Base-by-base conservation (phyloP, 2,888 invertebrate species). In the Cataglyphis livida region DNA sequence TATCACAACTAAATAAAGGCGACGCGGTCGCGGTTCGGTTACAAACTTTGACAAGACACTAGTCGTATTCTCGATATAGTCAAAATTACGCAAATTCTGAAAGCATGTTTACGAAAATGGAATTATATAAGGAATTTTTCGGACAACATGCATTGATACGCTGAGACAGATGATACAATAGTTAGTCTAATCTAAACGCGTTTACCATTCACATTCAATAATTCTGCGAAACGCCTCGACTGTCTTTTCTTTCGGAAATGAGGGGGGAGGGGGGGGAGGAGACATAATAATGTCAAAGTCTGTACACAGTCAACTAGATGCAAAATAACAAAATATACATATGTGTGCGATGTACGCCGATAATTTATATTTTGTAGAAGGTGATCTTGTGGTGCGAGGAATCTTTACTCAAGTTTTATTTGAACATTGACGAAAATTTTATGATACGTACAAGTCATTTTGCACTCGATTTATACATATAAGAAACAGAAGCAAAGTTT, bases 191-290 rank as follows among this genome's bases (percentile, higher is more conserved):
- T 83, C 79, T 85, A 90, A 48, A 89, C 88, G 85, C 88, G 87
- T 88, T 87, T 87, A 61, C 79, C 75, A 78, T 84, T 81, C 6
- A 4, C 6, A 35, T 82, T 83, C 7, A 2, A 85, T 87, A 88
- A 85, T 89, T 91, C 88, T 88, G 81, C 84, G 89, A 89, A 90
- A 90, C 87, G 85, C 84, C 86, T 90, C 87, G 81, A 82, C 85
- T 83, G 87, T 85, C 88, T 89, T 85, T 85, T 88, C 87, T 85
- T 82, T 65, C 44, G 51, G 65, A 35, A 68, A 38, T 66, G 38
- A 66, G 7, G n/a, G 7, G 2, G 18, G 3, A n/a, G 70, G 38
- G 66, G 15, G 44, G 15, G 4, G 5, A 0, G 12, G 65, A 41
- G 68, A 81, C 83, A 73, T 66, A 87, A 89, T 89, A 90, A 87